phyloP scores from a whole-genome alignment of 2,797 vertebrate genomes.

The Anguilla marmorata region DNA sequence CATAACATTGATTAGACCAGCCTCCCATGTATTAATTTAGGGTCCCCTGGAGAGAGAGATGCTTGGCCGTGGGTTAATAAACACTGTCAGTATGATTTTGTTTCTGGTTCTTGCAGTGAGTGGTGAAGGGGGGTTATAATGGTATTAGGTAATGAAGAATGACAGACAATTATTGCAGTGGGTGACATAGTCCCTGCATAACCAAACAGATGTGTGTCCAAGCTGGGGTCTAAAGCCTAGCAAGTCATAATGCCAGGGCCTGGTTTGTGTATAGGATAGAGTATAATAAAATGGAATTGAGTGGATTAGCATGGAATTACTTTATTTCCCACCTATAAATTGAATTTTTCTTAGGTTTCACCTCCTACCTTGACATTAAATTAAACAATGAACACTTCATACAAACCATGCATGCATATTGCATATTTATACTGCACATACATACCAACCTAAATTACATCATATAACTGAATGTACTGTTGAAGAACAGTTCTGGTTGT shows the following conservation, averaged over 20 bases:
- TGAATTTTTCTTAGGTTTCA: not conserved
- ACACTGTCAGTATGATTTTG: constrained; percentile 46
- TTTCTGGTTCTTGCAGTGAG: constrained; percentile 44
- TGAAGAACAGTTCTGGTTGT: not conserved
- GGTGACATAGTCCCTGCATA: not conserved
- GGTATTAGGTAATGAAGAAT: constrained; percentile 50
- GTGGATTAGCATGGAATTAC: not conserved
- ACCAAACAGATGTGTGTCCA: not conserved
- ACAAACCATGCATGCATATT: not conserved
- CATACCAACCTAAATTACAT: not conserved
- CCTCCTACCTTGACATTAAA: not conserved
- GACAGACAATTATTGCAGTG: constrained; percentile 43
- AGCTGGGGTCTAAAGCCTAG: not conserved
- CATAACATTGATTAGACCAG: constrained; percentile 26
- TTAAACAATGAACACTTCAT: not conserved
- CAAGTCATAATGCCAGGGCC: not conserved
- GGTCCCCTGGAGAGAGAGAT: constrained; percentile 36
- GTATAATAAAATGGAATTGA: not conserved
- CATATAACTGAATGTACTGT: not conserved
- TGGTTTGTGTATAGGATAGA: not conserved
- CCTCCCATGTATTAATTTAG: constrained; percentile 41
- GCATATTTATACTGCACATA: not conserved
- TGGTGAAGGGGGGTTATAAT: constrained; percentile 49
- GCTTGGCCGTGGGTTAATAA: constrained; percentile 43
- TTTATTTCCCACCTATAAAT: not conserved